Evolutionary conservation across 2,113 vertebrate species (phyloP), one percentile per base, ranked within the genome.

Genomic region (Leuciscus idus): DNA sequence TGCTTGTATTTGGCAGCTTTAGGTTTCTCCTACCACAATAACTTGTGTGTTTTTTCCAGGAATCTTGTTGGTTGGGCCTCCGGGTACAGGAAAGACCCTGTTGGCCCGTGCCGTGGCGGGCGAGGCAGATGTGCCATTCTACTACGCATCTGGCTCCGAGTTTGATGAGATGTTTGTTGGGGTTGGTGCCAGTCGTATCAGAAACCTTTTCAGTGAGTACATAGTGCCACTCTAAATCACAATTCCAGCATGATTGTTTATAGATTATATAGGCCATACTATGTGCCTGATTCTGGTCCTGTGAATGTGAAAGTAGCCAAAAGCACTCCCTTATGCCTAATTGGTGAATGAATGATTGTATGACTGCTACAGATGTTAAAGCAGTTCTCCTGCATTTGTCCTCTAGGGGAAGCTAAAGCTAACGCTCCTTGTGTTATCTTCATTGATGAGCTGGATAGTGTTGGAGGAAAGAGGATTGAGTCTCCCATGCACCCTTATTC

Each of bases 151-250:
- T 0, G 98, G 98, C 9, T 99, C 98, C 0, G 98, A 99, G 90
- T 99, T 99, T 84, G 98, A 99, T 79, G 98, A 99, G 93, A 99
- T 99, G 98, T 99, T 99, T 90, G 98, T 99, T 76, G 98, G 98
- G 0, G 97, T 99, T 3, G 98, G 98, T 92, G 98, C 98, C 17
- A 99, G 98, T 88, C 97, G 98, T 78, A 99, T 99, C 92, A 94
- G 98, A 91, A 99, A 98, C 91, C 95, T 99, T 9, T 99, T 99
- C 89, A 95, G 98, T 99, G 92, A 21, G 97, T 95, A 13, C 39
- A 48, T 15, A n/a, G 10, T 43, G 33, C 19, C 68, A 28, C 61
- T 64, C n/a, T 5, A n/a, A 72, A 72, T 72, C 19, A 11, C 0
- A 30, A 36, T 36, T 28, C 28, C 12, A 30, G 62, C 30, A 30